Evolutionary conservation across 2,888 invertebrate genomes (phyloP), one percentile per base, ranked within the genome.

Genomic region (Heteromyza rotundicornis): DNA sequence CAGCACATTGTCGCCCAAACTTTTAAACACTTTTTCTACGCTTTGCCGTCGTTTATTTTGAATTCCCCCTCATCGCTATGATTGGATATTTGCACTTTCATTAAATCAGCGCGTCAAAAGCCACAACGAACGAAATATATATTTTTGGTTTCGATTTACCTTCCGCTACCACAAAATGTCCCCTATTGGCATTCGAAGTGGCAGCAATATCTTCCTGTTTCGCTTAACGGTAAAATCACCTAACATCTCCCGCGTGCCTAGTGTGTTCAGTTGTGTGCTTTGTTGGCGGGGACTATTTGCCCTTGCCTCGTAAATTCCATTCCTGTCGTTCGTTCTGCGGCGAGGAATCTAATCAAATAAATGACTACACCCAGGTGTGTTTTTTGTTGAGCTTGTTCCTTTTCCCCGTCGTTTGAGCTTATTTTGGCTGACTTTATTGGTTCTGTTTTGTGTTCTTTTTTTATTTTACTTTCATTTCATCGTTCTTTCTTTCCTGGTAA

Each of bases 261-360:
- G 23, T 51, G 40, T 40, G 22, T 36, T 40, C 36, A n/a, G 50
- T 35, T 17, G 16, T 19, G n/a, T n/a, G n/a, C n/a, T n/a, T n/a
- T n/a, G n/a, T n/a, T n/a, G n/a, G n/a, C n/a, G 12, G 17, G 20
- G 49, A n/a, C n/a, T n/a, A n/a, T 19, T 40, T 50, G 35, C 12
- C 24, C 7, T 32, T 32, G 19, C 50, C 12, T 57, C 19, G 27
- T 24, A 17, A 10, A 17, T 57, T 8, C n/a, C 40, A 35, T 50
- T 49, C 12, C 7, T 24, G 7, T 47, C 40, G 24, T 49, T 35
- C 35, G 57, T 8, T 49, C 14, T 57, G 50, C 63, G 69, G 66
- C 68, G 2, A n/a, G n/a, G 47, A 19, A 67, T 70, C 71, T 73
- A 74, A 70, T 71, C 73, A 73, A 73, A 73, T 68, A 74, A 73